Percentiles rank a stretch among this genome's conserved stretches.
phyloP scores from a whole-genome alignment of 2,113 vertebrate genomes.

The Ophthalmolycus amberensis region DNA sequence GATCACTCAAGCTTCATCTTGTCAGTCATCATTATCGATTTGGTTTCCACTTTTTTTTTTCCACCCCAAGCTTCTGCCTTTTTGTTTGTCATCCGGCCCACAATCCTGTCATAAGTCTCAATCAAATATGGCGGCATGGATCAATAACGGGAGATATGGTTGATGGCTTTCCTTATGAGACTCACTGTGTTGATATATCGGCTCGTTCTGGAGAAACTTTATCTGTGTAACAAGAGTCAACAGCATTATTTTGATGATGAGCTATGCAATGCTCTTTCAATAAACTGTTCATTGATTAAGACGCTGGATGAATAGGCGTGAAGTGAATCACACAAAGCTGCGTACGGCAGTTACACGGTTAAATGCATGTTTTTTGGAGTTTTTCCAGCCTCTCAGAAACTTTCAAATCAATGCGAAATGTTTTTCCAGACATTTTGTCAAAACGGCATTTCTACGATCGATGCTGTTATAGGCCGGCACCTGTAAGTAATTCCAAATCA shows the following conservation, averaged over 20 bases:
- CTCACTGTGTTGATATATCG: constrained; percentile 62
- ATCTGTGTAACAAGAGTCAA: constrained; percentile 29
- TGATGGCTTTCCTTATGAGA: constrained; percentile 74
- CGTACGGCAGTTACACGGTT: constrained; percentile 21
- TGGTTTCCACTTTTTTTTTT: constrained; percentile 77
- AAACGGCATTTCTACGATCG: constrained; percentile 45
- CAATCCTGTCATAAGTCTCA: constrained; percentile 68
- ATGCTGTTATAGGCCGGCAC: constrained; percentile 42
- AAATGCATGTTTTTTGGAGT: constrained; percentile 7
- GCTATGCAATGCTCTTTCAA: constrained; percentile 7
- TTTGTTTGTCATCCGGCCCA: constrained; percentile 75
- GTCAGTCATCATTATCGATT: constrained; percentile 82
- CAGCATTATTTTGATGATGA: constrained; percentile 40
- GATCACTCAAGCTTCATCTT: constrained; percentile 67
- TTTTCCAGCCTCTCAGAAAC: constrained; percentile 37
- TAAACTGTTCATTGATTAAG: constrained; percentile 38
- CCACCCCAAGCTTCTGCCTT: constrained; percentile 67
- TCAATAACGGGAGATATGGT: constrained; percentile 74
- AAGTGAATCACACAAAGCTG: constrained; percentile 18
- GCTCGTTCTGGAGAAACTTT: constrained; percentile 52
- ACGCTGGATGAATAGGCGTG: constrained; percentile 12
- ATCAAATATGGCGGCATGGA: constrained; percentile 73
- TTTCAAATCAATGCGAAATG: constrained; percentile 58
- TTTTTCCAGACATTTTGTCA: constrained; percentile 59
- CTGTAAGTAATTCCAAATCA: constrained; percentile 65